These are phyloP conservation scores for Cirrhinus mrigala DNA, from an alignment of 2,797 vertebrate species.

Conservation along the genomic window DNA sequence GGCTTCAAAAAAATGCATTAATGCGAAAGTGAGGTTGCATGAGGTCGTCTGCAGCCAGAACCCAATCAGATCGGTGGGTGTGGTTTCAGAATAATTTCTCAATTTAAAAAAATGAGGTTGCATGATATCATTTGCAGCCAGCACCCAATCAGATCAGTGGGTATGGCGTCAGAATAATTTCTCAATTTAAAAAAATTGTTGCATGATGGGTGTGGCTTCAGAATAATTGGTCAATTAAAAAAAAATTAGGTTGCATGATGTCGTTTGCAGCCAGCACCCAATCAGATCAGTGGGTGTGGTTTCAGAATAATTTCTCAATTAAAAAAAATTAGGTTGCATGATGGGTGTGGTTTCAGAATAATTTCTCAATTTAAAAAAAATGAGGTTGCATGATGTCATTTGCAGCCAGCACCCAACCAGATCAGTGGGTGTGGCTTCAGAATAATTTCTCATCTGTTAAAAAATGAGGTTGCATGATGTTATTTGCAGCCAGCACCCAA, in stretches of 20 bases:
- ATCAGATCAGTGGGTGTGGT: no score
- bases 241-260: no score
- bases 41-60: not conserved
- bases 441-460: not conserved
- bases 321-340: no score
- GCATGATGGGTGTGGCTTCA: conserved; percentile 45
- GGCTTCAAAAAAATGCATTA: not conserved
- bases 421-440: not conserved
- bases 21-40: no score
- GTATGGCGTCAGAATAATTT: not conserved
- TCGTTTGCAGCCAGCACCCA: no score
- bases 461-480: not conserved
- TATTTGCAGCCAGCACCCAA: conserved; percentile 29
- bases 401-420: not conserved
- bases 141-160: conserved; percentile 32
- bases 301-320: no score
- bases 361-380: conserved; percentile 74
- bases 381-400: no score
- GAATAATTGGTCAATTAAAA: no score
- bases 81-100: not conserved
- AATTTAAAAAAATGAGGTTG: not conserved
- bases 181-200: no score
- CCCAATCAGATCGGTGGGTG: not conserved
- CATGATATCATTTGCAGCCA: not conserved
- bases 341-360: conserved; percentile 59